Percentiles rank a stretch among this genome's conserved stretches.
Evolutionary conservation across 2,113 vertebrate genomes (phyloP).

Genomic region (Rhinogobius similis): DNA sequence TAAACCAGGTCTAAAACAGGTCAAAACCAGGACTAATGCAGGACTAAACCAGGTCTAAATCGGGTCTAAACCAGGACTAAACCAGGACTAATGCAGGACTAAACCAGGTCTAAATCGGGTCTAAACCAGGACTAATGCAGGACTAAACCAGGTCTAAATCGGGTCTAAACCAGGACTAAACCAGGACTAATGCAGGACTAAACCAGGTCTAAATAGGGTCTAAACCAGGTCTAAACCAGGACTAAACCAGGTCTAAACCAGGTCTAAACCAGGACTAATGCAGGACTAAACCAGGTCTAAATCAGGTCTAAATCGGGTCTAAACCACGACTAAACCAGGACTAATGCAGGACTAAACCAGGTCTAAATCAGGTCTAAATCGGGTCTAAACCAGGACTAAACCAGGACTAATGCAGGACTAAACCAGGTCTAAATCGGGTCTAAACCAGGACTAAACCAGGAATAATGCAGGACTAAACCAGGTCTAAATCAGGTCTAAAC

Average conservation of each 20-base stretch:
- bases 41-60: neutral
- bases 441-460: neutral
- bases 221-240: neutral
- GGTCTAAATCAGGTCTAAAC: neutral
- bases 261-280: neutral
- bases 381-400: too few species aligned
- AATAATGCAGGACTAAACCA: neutral
- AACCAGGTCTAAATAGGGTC: neutral
- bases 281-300: too few species aligned
- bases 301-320: too few species aligned
- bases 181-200: too few species aligned
- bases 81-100: too few species aligned
- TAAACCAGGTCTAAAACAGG: neutral
- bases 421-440: neutral
- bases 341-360: neutral
- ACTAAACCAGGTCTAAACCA: neutral
- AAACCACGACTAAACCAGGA: neutral
- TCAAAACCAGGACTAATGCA: neutral
- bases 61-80: neutral
- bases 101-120: too few species aligned
- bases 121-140: too few species aligned
- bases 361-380: too few species aligned
- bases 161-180: neutral
- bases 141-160: too few species aligned
- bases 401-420: too few species aligned